Conservation (phyloP, 2,888 invertebrate genomes). For the Tridacna crocea region DNA sequence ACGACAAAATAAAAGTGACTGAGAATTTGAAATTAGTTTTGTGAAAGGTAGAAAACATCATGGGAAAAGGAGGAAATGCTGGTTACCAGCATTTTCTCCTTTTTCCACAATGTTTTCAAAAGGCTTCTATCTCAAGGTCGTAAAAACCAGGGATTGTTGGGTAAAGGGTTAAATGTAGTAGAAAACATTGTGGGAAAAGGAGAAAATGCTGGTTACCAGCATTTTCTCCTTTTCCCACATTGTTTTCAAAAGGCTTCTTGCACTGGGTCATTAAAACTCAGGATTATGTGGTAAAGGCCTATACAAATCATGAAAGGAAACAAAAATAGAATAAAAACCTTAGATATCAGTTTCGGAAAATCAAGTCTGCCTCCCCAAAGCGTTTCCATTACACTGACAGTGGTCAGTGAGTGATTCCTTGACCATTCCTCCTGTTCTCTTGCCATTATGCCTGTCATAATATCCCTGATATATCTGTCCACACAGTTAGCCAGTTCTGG, state of each 20-base stretch:
- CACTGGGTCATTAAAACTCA: too few species aligned
- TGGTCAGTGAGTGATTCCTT: slow-evolving; percentile 62
- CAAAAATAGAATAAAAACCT: slow-evolving; percentile 62
- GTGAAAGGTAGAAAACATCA: too few species aligned
- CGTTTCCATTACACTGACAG: slow-evolving; percentile 60
- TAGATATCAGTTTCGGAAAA: slow-evolving; percentile 76
- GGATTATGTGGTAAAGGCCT: too few species aligned
- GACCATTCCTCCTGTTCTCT: slow-evolving; percentile 70
- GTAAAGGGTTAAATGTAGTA: too few species aligned
- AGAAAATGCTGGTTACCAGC: slow-evolving; percentile 5
- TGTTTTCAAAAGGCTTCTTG: too few species aligned
- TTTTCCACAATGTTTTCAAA: too few species aligned
- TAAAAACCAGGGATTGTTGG: too few species aligned
- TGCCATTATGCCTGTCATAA: slow-evolving; percentile 64
- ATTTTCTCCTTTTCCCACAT: not conserved
- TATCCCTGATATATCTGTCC: slow-evolving; percentile 70
- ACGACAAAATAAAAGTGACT: too few species aligned
- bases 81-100: too few species aligned
- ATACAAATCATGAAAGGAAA: not conserved
- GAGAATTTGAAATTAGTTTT: too few species aligned
- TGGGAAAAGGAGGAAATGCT: too few species aligned
- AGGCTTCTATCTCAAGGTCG: too few species aligned
- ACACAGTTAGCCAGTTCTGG: slow-evolving; percentile 75
- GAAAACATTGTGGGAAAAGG: slow-evolving; percentile 15
- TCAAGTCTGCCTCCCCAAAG: slow-evolving; percentile 77